Percentiles rank a stretch among this genome's conserved stretches.
Conservation (phyloP, 2,113 vertebrate species). For the Astatotilapia flaviijosephi region DNA sequence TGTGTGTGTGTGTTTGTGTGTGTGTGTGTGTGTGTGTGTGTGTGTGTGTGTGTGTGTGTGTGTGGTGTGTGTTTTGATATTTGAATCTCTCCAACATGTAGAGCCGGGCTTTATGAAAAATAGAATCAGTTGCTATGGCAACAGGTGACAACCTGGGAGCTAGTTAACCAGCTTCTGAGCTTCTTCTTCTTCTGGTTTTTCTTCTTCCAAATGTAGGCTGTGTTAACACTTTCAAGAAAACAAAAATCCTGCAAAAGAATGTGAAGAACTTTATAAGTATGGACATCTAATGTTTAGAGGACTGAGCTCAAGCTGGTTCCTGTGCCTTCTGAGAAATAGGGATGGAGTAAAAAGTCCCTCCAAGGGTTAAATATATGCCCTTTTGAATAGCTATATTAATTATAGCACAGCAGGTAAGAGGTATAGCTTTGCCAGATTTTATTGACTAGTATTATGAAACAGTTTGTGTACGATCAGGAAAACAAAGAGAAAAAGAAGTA, state of each 20-base stretch:
- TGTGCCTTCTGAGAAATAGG: rapidly evolving
- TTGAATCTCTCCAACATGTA: slow-evolving; percentile 2
- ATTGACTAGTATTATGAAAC: not conserved
- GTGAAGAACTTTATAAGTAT: not conserved
- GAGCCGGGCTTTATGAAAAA: slow-evolving; percentile 14
- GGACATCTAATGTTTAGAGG: not conserved
- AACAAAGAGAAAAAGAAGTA: not conserved
- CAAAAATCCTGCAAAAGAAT: not conserved
- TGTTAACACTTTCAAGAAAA: not conserved
- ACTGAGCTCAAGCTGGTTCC: not conserved
- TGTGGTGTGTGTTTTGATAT: not conserved
- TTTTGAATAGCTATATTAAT: not conserved
- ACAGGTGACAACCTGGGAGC: slow-evolving; percentile 26
- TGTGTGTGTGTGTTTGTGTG: no score
- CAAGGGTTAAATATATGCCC: not conserved
- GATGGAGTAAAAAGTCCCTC: not conserved
- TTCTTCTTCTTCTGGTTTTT: not conserved
- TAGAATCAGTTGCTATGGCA: slow-evolving; percentile 46
- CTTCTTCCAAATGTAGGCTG: not conserved
- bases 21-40: rapidly evolving
- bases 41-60: not conserved
- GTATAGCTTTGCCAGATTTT: rapidly evolving
- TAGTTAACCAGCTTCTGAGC: not conserved
- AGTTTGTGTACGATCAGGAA: not conserved
- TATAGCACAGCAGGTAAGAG: not conserved